Conservation (phyloP, 92 coral and sea anemone genomes). For the Zoanthus sansibaricus region DNA sequence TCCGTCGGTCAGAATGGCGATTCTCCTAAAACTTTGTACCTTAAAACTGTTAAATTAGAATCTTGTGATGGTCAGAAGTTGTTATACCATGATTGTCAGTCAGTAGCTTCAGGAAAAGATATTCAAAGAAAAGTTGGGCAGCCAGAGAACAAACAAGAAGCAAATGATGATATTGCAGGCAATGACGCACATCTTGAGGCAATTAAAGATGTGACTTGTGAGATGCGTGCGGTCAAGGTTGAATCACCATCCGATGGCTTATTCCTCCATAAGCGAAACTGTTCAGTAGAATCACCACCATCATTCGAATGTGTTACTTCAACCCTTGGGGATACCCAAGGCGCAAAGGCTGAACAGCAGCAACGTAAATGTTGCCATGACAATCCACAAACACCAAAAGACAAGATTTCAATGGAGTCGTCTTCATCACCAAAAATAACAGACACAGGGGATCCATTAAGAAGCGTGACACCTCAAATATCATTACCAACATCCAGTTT, state of each 20-base stretch:
- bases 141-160: not conserved
- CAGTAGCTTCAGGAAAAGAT: not conserved
- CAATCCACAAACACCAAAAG: not conserved
- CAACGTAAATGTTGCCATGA: not conserved
- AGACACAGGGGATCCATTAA: not conserved
- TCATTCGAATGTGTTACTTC: not conserved
- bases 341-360: not conserved
- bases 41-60: not conserved
- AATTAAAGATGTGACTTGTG: slow-evolving; percentile 8
- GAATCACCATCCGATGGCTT: not conserved
- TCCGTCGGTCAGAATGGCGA: not conserved
- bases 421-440: not conserved
- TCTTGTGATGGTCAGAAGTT: not conserved
- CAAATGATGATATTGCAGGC: not conserved
- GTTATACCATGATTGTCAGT: not conserved
- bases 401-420: not conserved
- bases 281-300: not conserved
- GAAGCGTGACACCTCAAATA: not conserved
- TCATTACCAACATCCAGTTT: not conserved
- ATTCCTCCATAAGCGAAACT: not conserved
- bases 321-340: not conserved
- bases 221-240: slow-evolving; percentile 20
- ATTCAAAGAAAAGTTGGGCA: not conserved
- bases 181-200: not conserved
- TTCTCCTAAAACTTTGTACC: not conserved